Conservation (phyloP, 2,888 invertebrate species). For the Allophyes oxyacanthae region DNA sequence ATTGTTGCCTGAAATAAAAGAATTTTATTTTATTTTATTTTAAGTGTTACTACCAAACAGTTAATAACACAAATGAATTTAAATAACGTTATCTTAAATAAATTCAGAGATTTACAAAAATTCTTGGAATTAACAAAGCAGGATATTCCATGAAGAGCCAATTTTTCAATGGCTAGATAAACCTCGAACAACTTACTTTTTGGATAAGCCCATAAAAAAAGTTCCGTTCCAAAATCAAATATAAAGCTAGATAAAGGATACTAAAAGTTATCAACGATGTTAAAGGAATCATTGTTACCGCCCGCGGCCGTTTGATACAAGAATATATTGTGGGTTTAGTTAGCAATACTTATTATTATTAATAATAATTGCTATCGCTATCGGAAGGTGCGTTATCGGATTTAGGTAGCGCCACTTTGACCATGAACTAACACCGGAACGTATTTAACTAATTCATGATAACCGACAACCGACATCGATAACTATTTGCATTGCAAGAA, state of each 20-base stretch:
- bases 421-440: constrained; percentile 43
- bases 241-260: no score
- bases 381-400: constrained; percentile 38
- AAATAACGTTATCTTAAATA: constrained; percentile 27
- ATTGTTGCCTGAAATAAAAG: no score
- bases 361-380: constrained; percentile 38
- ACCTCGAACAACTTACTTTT: no score
- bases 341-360: constrained; percentile 30
- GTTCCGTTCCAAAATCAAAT: no score
- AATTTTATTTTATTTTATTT: no score
- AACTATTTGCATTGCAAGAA: constrained; percentile 30
- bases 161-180: not conserved
- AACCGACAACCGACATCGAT: constrained; percentile 28
- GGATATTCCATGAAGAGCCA: constrained; percentile 23
- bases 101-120: constrained; percentile 8
- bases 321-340: not conserved
- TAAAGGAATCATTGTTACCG: no score
- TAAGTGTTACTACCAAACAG: constrained; percentile 23
- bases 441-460: constrained; percentile 22
- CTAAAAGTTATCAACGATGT: no score
- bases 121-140: constrained; percentile 22
- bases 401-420: constrained; percentile 42
- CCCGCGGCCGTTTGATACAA: no score
- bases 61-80: constrained; percentile 34
- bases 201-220: no score